Conservation (phyloP, 2,113 vertebrate genomes). For the Neolamprologus longior region DNA sequence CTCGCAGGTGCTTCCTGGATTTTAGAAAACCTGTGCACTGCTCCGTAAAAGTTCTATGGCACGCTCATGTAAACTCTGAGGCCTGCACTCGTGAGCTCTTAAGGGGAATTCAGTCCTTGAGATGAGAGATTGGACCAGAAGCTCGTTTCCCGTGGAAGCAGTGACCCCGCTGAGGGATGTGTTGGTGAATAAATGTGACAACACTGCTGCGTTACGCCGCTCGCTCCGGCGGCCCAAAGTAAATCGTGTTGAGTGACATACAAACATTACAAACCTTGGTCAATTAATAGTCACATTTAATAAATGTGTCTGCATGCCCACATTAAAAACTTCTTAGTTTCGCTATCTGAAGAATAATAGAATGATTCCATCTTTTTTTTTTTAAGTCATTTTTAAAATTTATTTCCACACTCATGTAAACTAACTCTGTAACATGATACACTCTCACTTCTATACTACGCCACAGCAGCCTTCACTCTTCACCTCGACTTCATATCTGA, state of each 20-base stretch:
- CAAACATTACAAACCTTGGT: slow-evolving; percentile 57
- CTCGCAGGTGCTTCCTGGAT: not conserved
- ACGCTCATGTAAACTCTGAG: slow-evolving; percentile 27
- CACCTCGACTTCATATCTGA: slow-evolving; percentile 21
- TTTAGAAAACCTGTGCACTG: not conserved
- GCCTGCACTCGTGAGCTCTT: slow-evolving; percentile 33
- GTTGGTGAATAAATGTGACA: slow-evolving; percentile 16
- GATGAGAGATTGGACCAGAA: not conserved
- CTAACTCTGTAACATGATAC: slow-evolving; percentile 44
- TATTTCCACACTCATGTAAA: slow-evolving; percentile 55
- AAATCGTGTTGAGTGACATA: slow-evolving; percentile 47
- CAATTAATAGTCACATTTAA: slow-evolving; percentile 63
- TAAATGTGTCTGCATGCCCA: slow-evolving; percentile 69
- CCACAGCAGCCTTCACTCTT: slow-evolving; percentile 29
- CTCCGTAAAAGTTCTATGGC: slow-evolving; percentile 18
- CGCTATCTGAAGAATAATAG: slow-evolving; percentile 55
- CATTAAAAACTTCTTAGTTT: slow-evolving; percentile 55
- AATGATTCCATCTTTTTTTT: slow-evolving; percentile 43
- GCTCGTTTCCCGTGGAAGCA: not conserved
- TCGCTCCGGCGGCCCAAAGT: slow-evolving; percentile 4
- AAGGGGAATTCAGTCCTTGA: slow-evolving; percentile 2
- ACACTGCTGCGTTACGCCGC: slow-evolving; percentile 6
- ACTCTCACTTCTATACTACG: slow-evolving; percentile 39
- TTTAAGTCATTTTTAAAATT: slow-evolving; percentile 47
- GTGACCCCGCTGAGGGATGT: slow-evolving; percentile 16